Evolutionary conservation across 2,113 vertebrate genomes (phyloP).

Genomic region (Triplophysa siluroides): DNA sequence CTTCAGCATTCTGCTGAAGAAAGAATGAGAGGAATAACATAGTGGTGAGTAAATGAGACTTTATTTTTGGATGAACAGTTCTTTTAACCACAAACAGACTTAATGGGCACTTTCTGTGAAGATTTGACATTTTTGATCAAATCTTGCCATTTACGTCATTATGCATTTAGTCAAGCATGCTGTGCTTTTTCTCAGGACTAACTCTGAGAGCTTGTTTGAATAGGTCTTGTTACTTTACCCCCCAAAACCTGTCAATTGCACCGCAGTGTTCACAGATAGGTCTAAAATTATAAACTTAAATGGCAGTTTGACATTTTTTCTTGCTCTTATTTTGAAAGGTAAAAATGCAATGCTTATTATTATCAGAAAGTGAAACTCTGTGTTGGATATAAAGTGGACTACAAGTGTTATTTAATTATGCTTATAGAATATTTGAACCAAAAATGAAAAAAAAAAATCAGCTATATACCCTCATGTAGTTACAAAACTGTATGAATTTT

Average conservation of each 20-base stretch:
- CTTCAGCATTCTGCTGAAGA: too few species aligned
- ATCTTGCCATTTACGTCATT: conserved; percentile 11
- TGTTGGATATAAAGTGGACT: background rate
- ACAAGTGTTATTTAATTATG: too few species aligned
- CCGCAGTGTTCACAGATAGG: conserved; percentile 38
- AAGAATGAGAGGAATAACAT: too few species aligned
- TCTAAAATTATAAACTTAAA: conserved; percentile 6
- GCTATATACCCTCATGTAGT: too few species aligned
- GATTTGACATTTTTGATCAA: background rate
- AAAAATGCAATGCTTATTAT: conserved; percentile 49
- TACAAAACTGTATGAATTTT: too few species aligned
- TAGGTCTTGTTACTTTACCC: conserved; percentile 32
- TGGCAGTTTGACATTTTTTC: conserved; percentile 1
- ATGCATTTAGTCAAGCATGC: background rate
- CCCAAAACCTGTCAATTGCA: conserved; percentile 43
- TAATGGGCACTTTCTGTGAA: background rate
- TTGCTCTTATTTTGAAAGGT: conserved; percentile 7
- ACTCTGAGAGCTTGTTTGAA: conserved; percentile 31
- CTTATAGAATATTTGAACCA: too few species aligned
- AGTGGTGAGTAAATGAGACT: background rate
- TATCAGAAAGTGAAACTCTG: conserved; percentile 2
- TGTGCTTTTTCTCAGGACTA: background rate
- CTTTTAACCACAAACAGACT: conserved; percentile 21
- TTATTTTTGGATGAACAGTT: background rate
- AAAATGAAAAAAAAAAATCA: too few species aligned